These are phyloP conservation scores for Drosophila ezoana DNA, from an alignment of 2,888 invertebrate species.

Conservation along the genomic window DNA sequence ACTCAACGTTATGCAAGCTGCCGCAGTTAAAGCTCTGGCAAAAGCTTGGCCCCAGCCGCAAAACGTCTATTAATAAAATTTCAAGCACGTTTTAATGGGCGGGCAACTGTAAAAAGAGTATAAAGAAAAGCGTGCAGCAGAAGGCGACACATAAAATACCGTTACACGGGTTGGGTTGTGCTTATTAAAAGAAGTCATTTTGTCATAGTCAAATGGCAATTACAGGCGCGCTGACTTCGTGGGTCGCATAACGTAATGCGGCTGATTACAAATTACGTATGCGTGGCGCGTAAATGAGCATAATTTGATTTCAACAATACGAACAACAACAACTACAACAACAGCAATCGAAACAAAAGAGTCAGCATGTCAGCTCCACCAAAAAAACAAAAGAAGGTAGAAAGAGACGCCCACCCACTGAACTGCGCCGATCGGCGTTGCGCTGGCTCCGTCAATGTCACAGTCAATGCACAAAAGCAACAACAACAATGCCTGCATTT, in stretches of 20 bases:
- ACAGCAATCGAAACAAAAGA: constrained; percentile 10
- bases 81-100: constrained; percentile 62
- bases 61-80: constrained; percentile 30
- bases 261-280: constrained; percentile 65
- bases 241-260: constrained; percentile 53
- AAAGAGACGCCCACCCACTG: constrained; percentile 31
- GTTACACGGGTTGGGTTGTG: constrained; percentile 29
- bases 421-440: constrained; percentile 28
- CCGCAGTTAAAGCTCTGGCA: constrained; percentile 44
- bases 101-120: constrained; percentile 45
- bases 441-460: constrained; percentile 71
- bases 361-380: constrained; percentile 9
- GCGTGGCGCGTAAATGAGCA: constrained; percentile 73
- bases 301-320: constrained; percentile 58
- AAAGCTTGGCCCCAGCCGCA: constrained; percentile 22
- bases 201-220: constrained; percentile 69
- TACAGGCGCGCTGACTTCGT: constrained; percentile 29
- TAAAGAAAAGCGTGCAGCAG: constrained; percentile 6
- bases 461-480: constrained; percentile 77
- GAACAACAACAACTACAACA: constrained; percentile 1
- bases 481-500: constrained; percentile 53
- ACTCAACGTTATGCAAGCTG: constrained; percentile 59
- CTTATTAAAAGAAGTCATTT: constrained; percentile 60
- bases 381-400: background rate
- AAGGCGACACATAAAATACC: constrained; percentile 40